Base-by-base conservation (phyloP, 2,797 vertebrate species). In the Pangasius larnaudii region DNA sequence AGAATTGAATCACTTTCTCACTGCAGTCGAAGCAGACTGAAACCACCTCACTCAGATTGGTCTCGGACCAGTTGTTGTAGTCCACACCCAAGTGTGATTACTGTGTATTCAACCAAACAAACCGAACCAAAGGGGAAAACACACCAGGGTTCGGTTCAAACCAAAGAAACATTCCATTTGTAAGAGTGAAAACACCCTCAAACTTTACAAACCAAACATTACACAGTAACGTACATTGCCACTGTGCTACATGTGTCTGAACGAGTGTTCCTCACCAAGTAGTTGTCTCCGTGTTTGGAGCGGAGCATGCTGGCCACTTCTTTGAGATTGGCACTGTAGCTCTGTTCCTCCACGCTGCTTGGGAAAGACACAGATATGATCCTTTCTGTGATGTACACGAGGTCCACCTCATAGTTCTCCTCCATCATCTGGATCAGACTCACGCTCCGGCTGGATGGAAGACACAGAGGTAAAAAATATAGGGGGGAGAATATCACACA, bases 301-400 rank as follows among this genome's bases (percentile, higher is more conserved):
- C 96, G 97, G 91, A 99, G 97, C 98, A 99, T 99, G 94, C 97
- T 97, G 59, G 98, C 98, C 89, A 99, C 98, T 93, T 99, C 97
- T 0, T 96, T 96, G 91, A 99, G 96, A 95, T 99, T 98, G 92
- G 94, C 95, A n/a, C 95, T 94, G 86, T 98, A 99, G 93, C 93
- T 97, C 92, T 97, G 97, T 92, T 99, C 98, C 18, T 98, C 98
- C 0, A 97, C 97, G 0, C 91, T 87, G 84, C 96, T 96, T 91
- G 98, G 96, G 92, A 98, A 99, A 91, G 97, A 98, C 89, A 99
- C 98, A 0, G 98, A 98, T 36, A 99, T 99, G 94, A 99, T 99
- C 85, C 98, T 95, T 94, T 99, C 98, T 0, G 98, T 99, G 96
- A 99, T 97, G 81, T 99, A 99, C 89, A 98, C 95, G 94, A 99